A percentile compares a stretch with the other conserved stretches of the same genome.
Conservation (phyloP, 2,888 invertebrate genomes). For the Orchesellides sinensis region DNA sequence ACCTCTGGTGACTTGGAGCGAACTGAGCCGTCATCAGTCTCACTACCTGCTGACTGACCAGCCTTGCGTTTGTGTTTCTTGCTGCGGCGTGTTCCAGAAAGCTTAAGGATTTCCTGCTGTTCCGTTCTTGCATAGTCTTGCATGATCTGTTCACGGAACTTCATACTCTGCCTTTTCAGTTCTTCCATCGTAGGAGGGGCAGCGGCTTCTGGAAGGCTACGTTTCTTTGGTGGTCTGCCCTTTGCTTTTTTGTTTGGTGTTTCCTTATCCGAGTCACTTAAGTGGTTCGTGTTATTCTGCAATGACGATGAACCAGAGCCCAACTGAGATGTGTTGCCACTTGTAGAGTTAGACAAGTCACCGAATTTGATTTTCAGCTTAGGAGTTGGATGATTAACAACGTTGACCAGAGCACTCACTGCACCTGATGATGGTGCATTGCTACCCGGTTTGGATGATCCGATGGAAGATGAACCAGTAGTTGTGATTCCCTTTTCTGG, state of each 20-base stretch:
- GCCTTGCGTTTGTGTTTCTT: conserved; percentile 77
- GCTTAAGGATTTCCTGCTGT: conserved; percentile 77
- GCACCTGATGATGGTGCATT: conserved; percentile 18
- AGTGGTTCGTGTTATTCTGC: conserved; percentile 48
- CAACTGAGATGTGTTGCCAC: background rate
- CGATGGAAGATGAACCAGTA: background rate
- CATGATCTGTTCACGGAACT: conserved; percentile 89
- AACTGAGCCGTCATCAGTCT: conserved; percentile 63
- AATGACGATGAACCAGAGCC: background rate
- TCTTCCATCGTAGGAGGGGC: conserved; percentile 81
- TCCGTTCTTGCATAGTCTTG: conserved; percentile 88
- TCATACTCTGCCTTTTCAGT: conserved; percentile 90
- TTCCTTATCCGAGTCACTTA: conserved; percentile 73
- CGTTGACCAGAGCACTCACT: conserved; percentile 63
- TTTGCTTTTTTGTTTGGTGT: conserved; percentile 75
- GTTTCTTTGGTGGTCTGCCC: conserved; percentile 88
- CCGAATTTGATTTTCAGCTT: conserved; percentile 75
- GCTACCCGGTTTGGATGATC: background rate
- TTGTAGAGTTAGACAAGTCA: conserved; percentile 54
- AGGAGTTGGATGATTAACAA: conserved; percentile 74
- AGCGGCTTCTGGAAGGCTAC: conserved; percentile 76
- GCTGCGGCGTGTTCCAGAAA: conserved; percentile 66
- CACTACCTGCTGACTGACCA: conserved; percentile 80
- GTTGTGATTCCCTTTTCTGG: conserved; percentile 1
- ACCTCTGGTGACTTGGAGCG: conserved; percentile 71